A percentile compares a stretch with the other conserved stretches of the same genome.
Conservation (phyloP, 2,888 invertebrate genomes). For the Drosophila anomalata region DNA sequence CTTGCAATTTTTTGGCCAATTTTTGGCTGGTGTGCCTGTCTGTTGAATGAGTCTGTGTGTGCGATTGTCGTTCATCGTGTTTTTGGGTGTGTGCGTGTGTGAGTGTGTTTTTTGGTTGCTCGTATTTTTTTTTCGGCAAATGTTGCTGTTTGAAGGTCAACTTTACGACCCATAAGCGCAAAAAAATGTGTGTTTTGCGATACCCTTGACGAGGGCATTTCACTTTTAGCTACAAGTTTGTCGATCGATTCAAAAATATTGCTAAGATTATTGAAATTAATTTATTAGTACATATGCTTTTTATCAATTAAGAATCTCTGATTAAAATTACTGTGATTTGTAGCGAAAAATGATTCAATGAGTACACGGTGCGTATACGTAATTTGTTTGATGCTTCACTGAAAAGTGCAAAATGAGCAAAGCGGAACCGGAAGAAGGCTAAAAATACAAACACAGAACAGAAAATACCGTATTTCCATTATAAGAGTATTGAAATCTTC, state of each 20-base stretch:
- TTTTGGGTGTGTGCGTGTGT: conserved; percentile 51
- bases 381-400: neutral
- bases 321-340: too few relatives aligned
- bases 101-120: conserved; percentile 55
- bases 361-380: neutral
- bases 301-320: too few relatives aligned
- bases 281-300: too few relatives aligned
- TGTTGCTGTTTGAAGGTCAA: conserved; percentile 83
- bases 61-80: conserved; percentile 46
- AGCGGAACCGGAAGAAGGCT: neutral
- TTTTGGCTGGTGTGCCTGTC: conserved; percentile 56
- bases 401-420: neutral
- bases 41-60: conserved; percentile 43
- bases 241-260: neutral
- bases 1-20: conserved; percentile 77
- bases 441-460: neutral
- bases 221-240: neutral
- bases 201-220: conserved; percentile 30
- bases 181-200: conserved; percentile 48
- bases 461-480: neutral
- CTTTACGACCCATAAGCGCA: conserved; percentile 84
- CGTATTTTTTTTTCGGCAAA: conserved; percentile 76
- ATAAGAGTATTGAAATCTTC: conserved; percentile 17
- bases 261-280: too few relatives aligned
- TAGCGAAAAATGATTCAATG: too few relatives aligned